These are phyloP conservation scores for Corella eumyota DNA, from an alignment of 23 tunicate species.

Conservation along the genomic window DNA sequence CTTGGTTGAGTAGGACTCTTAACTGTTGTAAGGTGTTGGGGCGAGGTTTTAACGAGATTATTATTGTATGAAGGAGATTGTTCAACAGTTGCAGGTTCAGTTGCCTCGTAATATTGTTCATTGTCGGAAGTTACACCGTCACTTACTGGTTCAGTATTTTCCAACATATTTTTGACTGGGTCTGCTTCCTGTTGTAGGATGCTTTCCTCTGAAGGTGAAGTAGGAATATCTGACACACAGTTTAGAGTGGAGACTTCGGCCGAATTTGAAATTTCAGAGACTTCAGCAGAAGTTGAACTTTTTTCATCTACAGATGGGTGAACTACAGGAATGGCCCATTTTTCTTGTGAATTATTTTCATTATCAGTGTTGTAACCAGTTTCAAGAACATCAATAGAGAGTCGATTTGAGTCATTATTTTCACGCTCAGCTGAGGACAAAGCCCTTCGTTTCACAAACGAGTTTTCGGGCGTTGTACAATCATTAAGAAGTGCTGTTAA, in stretches of 20 bases:
- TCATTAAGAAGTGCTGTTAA: slow-evolving; percentile 37
- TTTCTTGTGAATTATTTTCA: not conserved
- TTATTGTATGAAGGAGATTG: too few species aligned
- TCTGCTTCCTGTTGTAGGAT: not conserved
- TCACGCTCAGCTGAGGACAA: not conserved
- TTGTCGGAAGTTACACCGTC: slow-evolving; percentile 3
- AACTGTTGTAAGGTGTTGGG: too few species aligned
- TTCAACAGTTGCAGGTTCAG: not conserved
- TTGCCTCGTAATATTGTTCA: not conserved
- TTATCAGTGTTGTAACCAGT: slow-evolving; percentile 9
- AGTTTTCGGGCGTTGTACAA: slow-evolving; percentile 34
- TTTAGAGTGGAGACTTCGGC: slow-evolving; percentile 15
- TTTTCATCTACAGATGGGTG: not conserved
- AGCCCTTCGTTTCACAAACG: slow-evolving; percentile 1
- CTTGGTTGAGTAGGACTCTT: too few species aligned
- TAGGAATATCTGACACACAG: slow-evolving; percentile 19
- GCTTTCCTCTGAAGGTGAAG: not conserved
- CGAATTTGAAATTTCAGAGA: too few species aligned
- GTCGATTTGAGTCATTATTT: slow-evolving; percentile 6
- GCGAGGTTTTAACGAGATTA: too few species aligned
- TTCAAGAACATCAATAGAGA: slow-evolving; percentile 7
- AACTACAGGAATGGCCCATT: slow-evolving; percentile 24
- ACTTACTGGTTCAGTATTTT: not conserved
- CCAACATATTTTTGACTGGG: not conserved
- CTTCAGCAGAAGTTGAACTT: not conserved